phyloP scores from a whole-genome alignment of 2,888 invertebrate genomes.

The Phorcus lineatus region DNA sequence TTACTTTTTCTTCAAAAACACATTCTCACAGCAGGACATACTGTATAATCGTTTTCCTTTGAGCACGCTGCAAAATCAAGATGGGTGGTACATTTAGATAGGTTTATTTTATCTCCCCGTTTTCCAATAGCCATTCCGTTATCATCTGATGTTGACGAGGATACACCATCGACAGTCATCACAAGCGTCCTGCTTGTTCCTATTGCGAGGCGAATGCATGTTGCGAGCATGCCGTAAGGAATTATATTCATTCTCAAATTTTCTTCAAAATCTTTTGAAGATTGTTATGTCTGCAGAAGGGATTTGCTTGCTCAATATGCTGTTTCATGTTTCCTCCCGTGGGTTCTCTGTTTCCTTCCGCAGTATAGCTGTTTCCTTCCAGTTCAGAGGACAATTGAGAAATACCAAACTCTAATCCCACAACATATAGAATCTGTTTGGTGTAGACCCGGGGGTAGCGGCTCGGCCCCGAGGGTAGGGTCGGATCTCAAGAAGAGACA shows the following conservation, averaged over 20 bases:
- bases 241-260: background rate
- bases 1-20: too few relatives aligned
- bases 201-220: too few relatives aligned
- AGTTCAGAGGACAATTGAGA: background rate
- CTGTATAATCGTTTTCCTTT: too few relatives aligned
- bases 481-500: background rate
- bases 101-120: background rate
- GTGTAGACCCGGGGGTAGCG: background rate
- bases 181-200: too few relatives aligned
- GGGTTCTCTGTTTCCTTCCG: background rate
- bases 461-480: background rate
- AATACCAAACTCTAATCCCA: background rate
- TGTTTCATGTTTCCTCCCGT: background rate
- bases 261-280: background rate
- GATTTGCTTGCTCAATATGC: background rate
- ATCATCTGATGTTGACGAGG: background rate
- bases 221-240: background rate
- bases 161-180: too few relatives aligned
- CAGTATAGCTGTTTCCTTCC: background rate
- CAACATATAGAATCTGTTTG: background rate
- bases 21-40: too few relatives aligned
- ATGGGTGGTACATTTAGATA: slow-evolving; percentile 8
- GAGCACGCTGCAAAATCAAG: background rate
- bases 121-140: background rate
- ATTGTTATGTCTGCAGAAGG: slow-evolving; percentile 1